Conservation (phyloP, 2,888 invertebrate genomes). For the Ethmia dodecea region DNA sequence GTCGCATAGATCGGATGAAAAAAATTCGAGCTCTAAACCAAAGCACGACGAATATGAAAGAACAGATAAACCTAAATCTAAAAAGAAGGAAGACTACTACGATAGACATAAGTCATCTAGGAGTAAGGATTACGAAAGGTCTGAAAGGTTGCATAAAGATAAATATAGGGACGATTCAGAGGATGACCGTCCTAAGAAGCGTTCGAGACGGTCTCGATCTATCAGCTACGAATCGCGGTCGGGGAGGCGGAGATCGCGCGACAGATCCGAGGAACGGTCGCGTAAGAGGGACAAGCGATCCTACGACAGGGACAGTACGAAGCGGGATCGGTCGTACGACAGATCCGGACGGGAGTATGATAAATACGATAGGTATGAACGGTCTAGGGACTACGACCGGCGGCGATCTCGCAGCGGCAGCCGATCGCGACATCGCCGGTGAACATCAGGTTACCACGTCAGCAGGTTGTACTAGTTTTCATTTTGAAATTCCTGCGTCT, state of each 20-base stretch:
- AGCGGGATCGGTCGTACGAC: slow-evolving; percentile 35
- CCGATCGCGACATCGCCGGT: slow-evolving; percentile 58
- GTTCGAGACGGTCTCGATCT: slow-evolving; percentile 52
- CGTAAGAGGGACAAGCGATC: slow-evolving; percentile 43
- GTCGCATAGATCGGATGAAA: slow-evolving; percentile 38
- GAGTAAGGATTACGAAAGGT: slow-evolving; percentile 47
- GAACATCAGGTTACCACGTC: slow-evolving; percentile 58
- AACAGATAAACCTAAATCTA: slow-evolving; percentile 38
- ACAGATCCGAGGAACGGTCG: slow-evolving; percentile 41
- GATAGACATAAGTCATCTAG: slow-evolving; percentile 48
- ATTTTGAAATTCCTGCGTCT: not conserved
- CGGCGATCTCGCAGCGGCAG: slow-evolving; percentile 55
- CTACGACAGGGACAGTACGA: slow-evolving; percentile 41
- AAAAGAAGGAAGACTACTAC: slow-evolving; percentile 45
- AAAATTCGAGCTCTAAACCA: slow-evolving; percentile 34
- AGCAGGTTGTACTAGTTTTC: slow-evolving; percentile 58
- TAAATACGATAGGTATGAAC: slow-evolving; percentile 67
- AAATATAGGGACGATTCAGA: slow-evolving; percentile 61
- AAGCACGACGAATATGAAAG: slow-evolving; percentile 48
- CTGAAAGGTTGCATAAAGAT: slow-evolving; percentile 41
- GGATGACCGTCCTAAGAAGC: slow-evolving; percentile 52
- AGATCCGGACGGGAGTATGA: slow-evolving; percentile 36
- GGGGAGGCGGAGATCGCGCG: slow-evolving; percentile 34
- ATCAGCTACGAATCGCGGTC: slow-evolving; percentile 53
- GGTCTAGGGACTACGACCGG: slow-evolving; percentile 60